These are phyloP conservation scores for Plutomurus gul DNA, from an alignment of 1,140 invertebrate species.

Conservation along the genomic window DNA sequence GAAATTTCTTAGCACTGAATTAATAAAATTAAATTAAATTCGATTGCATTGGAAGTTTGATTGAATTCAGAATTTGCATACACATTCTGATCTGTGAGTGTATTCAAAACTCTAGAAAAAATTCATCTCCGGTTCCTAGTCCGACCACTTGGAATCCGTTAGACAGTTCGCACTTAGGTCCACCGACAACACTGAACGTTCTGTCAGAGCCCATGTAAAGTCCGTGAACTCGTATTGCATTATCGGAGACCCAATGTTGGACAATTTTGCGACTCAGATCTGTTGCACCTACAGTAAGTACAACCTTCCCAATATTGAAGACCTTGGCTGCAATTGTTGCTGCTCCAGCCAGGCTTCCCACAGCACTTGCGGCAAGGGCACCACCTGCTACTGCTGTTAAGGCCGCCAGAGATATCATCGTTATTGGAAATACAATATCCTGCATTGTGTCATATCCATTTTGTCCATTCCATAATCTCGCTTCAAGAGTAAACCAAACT, in stretches of 20 bases:
- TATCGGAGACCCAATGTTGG: slow-evolving; percentile 34
- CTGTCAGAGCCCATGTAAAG: slow-evolving; percentile 39
- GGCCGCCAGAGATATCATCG: slow-evolving; percentile 28
- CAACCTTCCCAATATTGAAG: slow-evolving; percentile 33
- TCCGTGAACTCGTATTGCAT: slow-evolving; percentile 38
- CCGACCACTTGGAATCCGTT: slow-evolving; percentile 12
- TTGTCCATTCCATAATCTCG: slow-evolving; percentile 33
- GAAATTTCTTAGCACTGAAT: no score
- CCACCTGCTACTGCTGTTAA: slow-evolving; percentile 22
- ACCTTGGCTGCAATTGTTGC: neutral
- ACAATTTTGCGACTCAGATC: slow-evolving; percentile 24
- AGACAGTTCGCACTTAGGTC: neutral
- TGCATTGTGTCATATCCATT: slow-evolving; percentile 35
- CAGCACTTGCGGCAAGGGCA: neutral
- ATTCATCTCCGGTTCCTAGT: neutral
- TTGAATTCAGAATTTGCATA: no score
- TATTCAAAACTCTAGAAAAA: neutral
- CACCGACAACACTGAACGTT: slow-evolving; percentile 30
- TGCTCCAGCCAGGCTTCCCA: neutral
- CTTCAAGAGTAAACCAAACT: slow-evolving; percentile 33
- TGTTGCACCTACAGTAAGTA: slow-evolving; percentile 11
- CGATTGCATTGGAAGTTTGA: no score
- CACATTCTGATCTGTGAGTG: neutral
- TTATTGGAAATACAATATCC: slow-evolving; percentile 36
- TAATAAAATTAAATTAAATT: no score